Evolutionary conservation across 2,797 vertebrate species (phyloP), one percentile per base, ranked within the genome.

Genomic region (Nasua narica): DNA sequence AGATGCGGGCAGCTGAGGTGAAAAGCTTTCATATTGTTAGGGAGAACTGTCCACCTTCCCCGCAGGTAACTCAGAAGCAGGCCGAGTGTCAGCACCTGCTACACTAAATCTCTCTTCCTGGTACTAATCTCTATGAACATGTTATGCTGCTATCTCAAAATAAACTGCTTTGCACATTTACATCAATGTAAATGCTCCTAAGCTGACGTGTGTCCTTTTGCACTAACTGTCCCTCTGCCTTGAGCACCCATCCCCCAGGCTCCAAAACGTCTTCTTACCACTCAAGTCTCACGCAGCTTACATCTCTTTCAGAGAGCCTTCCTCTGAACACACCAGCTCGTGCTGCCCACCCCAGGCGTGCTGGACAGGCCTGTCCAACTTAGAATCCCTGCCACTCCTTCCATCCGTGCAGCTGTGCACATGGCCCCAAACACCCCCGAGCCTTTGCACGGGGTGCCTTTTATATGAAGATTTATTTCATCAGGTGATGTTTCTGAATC

Each of bases 1-100:
- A 37, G 12, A 32, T 46, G 21, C 0, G 0, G 54, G 48, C 3
- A 6, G 21, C 0, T 12, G n/a, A 40, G 11, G 32, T 16, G 62
- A 93, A 67, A 35, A 1, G 50, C n/a, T 29, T 29, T 10, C 72
- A 32, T 1, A 58, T 74, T 6, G 7, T 3, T 25, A 43, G 16
- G 18, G 74, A 11, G 8, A 62, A n/a, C 27, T 5, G 7, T n/a
- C 35, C 23, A 37, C 18, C 27, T 79, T 46, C 27, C 50, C 50
- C 16, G 21, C 40, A 79, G 43, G 69, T 29, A 35, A 52, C 81
- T 37, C 69, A 7, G 56, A 91, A 74, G 3, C 3, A 8, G 46
- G 23, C 52, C 54, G 7, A 43, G 21, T 10, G 16, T 6, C n/a
- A 23, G 76, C 14, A 40, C 18, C 37, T 67, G 85, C n/a, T 43